Percentiles rank a stretch among this genome's conserved stretches.
Conservation (phyloP, 92 coral and sea anemone genomes). For the Diadumene lineata region DNA sequence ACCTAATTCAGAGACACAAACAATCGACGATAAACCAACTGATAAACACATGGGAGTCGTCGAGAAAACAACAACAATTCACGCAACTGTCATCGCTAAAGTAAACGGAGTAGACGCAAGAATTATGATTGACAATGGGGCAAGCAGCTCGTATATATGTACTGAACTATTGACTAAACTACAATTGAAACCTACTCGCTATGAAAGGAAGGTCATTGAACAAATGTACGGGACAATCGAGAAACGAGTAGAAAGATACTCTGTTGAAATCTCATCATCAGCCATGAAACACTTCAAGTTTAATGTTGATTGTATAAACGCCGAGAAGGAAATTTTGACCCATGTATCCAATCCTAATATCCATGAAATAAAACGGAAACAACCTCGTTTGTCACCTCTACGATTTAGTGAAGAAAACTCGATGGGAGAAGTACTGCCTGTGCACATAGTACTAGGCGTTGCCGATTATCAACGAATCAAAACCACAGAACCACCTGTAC, state of each 20-base stretch:
- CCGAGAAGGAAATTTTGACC: slow-evolving; percentile 46
- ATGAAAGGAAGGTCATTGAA: slow-evolving; percentile 48
- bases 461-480: slow-evolving; percentile 54
- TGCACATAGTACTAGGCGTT: slow-evolving; percentile 54
- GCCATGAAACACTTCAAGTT: slow-evolving; percentile 23
- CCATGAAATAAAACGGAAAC: slow-evolving; percentile 36
- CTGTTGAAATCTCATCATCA: slow-evolving; percentile 22
- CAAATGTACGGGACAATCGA: slow-evolving; percentile 53
- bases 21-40: not conserved
- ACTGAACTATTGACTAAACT: slow-evolving; percentile 36
- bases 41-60: slow-evolving; percentile 21
- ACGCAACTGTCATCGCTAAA: slow-evolving; percentile 37
- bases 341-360: slow-evolving; percentile 46
- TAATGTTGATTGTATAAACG: slow-evolving; percentile 35
- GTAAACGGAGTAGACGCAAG: slow-evolving; percentile 50
- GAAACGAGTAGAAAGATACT: slow-evolving; percentile 37
- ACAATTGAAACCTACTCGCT: slow-evolving; percentile 20
- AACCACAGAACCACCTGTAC: slow-evolving; percentile 24
- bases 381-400: slow-evolving; percentile 31
- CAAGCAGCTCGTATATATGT: slow-evolving; percentile 55
- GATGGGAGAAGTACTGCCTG: slow-evolving; percentile 33
- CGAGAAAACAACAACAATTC: slow-evolving; percentile 24
- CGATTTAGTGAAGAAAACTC: slow-evolving; percentile 49
- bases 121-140: slow-evolving; percentile 60
- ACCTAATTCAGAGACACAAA: slow-evolving; percentile 6